A percentile compares a stretch with the other conserved stretches of the same genome.
phyloP scores from a whole-genome alignment of 2,888 invertebrate species.

The Exocentrus adspersus region DNA sequence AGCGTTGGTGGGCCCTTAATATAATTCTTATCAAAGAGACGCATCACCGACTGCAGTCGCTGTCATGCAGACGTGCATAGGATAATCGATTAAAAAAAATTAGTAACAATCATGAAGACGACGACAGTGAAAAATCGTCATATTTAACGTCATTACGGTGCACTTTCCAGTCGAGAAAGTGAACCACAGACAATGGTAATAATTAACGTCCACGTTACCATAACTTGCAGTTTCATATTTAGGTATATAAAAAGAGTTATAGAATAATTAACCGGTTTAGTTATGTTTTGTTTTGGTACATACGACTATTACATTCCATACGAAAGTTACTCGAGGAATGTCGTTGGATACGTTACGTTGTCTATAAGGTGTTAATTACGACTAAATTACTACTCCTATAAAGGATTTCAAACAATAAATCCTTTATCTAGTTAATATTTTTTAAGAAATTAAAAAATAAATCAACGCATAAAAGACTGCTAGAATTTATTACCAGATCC shows the following conservation, averaged over 20 bases:
- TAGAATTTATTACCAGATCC: too few relatives aligned
- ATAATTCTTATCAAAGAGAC: slow-evolving; percentile 9
- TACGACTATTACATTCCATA: too few relatives aligned
- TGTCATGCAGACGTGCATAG: background rate
- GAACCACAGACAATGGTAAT: background rate
- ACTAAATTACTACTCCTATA: too few relatives aligned
- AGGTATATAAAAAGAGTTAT: background rate
- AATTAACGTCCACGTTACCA: background rate
- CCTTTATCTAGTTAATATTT: too few relatives aligned
- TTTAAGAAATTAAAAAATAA: too few relatives aligned
- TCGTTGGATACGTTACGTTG: too few relatives aligned
- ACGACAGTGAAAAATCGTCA: slow-evolving; percentile 11
- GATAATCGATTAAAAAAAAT: background rate
- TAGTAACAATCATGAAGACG: background rate
- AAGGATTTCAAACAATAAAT: too few relatives aligned
- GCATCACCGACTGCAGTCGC: slow-evolving; percentile 10
- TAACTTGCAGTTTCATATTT: slow-evolving; percentile 1
- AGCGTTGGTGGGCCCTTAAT: slow-evolving; percentile 7
- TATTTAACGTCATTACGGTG: slow-evolving; percentile 10
- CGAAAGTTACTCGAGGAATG: too few relatives aligned
- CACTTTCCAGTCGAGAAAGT: slow-evolving; percentile 6
- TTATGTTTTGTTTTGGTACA: too few relatives aligned
- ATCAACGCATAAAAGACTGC: too few relatives aligned
- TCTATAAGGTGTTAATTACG: too few relatives aligned
- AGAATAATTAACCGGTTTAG: background rate